phyloP scores from a whole-genome alignment of 1,140 invertebrate species.

The Tenebrio molitor region DNA sequence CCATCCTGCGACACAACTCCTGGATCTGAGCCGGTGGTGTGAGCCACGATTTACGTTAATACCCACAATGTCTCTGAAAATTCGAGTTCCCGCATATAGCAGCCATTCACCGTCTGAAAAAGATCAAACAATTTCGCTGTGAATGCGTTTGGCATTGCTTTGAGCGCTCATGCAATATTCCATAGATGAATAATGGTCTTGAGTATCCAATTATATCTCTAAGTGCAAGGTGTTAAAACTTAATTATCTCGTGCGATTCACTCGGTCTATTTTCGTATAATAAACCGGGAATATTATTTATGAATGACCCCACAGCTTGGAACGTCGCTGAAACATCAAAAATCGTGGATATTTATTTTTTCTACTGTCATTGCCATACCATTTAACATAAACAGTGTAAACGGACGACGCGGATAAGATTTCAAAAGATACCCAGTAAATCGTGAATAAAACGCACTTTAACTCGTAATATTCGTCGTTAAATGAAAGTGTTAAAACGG shows the following conservation, averaged over 20 bases:
- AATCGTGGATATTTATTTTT: constrained; percentile 4
- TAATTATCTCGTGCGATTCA: constrained; percentile 26
- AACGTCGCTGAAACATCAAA: neutral
- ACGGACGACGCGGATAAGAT: neutral
- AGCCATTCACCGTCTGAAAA: neutral
- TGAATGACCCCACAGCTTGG: constrained; percentile 17
- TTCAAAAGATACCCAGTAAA: neutral
- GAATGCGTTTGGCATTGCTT: constrained; percentile 1
- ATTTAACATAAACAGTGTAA: constrained; percentile 13
- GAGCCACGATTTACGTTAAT: neutral
- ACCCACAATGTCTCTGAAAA: neutral
- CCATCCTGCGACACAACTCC: neutral
- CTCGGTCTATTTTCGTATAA: constrained; percentile 18
- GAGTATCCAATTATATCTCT: constrained; percentile 26
- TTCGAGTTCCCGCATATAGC: too few relatives aligned
- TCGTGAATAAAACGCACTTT: constrained; percentile 18
- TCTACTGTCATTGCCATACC: constrained; percentile 8
- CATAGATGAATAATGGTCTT: constrained; percentile 22
- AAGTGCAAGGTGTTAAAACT: constrained; percentile 33
- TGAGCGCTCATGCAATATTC: neutral
- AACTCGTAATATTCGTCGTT: constrained; percentile 3
- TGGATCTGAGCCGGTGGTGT: neutral
- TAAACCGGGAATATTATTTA: constrained; percentile 32
- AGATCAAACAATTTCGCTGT: constrained; percentile 2
- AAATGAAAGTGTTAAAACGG: constrained; percentile 35